Conservation (phyloP, 2,888 invertebrate genomes). For the Zygothrica quintamaculata region DNA sequence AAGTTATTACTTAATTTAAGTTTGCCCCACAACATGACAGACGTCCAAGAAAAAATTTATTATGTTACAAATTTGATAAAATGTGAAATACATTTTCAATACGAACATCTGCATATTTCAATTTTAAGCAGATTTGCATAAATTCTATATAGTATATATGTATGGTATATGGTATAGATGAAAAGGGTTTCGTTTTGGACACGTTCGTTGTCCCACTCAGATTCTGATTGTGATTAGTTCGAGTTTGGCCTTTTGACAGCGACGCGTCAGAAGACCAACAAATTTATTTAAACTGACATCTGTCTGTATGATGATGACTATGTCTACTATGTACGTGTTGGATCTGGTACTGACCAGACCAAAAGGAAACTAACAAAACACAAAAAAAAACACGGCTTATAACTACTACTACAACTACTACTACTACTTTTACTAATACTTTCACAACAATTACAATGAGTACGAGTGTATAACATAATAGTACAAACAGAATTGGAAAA, state of each 20-base stretch:
- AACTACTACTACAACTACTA: too few relatives aligned
- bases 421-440: too few relatives aligned
- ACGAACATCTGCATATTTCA: conserved; percentile 79
- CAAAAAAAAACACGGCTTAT: too few relatives aligned
- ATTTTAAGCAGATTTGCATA: conserved; percentile 75
- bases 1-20: conserved; percentile 82
- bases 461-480: too few relatives aligned
- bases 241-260: conserved; percentile 54
- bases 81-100: conserved; percentile 70
- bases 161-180: conserved; percentile 49
- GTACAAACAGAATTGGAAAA: conserved; percentile 19
- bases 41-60: conserved; percentile 56
- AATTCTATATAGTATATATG: conserved; percentile 42
- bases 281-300: conserved; percentile 72
- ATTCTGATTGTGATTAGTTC: conserved; percentile 65
- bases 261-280: conserved; percentile 24
- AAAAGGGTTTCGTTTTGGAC: conserved; percentile 59
- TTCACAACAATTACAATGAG: not conserved
- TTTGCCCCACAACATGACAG: conserved; percentile 58
- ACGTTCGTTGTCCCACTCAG: conserved; percentile 13
- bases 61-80: conserved; percentile 77
- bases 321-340: conserved; percentile 29
- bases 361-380: conserved; percentile 1
- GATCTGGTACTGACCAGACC: conserved; percentile 28
- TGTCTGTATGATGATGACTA: conserved; percentile 39